Evolutionary conservation across 1,140 invertebrate species (phyloP), one percentile per base, ranked within the genome.

Genomic region (Daktulosphaira vitifoliae): DNA sequence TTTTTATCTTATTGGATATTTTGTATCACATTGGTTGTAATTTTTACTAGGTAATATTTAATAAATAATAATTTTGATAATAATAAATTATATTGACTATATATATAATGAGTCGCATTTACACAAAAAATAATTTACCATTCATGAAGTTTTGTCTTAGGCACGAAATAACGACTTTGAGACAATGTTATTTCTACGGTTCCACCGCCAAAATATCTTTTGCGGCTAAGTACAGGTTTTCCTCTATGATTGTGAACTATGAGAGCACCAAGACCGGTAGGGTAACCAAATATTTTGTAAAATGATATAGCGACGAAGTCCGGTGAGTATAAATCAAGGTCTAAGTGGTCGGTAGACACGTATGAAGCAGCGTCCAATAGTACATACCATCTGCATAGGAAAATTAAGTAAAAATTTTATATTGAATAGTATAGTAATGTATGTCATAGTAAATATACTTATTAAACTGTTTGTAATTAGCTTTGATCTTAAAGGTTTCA

Each of bases 231-330:
- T 49, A 96, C 76, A 20, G 82, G 72, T 70, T 80, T 26, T 3
- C 78, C 76, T 69, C 83, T 85, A 1, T 75, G 74, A 71, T 89
- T 88, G 70, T 80, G 83, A 0, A 97, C 84, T 50, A 98, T 71
- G 3, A 98, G 74, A 38, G 90, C 92, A 26, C 94, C 95, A 69
- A 89, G 74, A n/a, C 88, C 95, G 65, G 93, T 96, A 6, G 96
- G 95, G 77, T 88, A 96, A 3, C 96, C 96, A 80, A 98, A 97
- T 71, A 98, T 91, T 81, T 98, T 98, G 77, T 98, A 98, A 78
- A 98, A 98, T 1, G 95, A 98, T 5, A 98, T 38, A 52, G 83
- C 84, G 0, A 96, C 82, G 80, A 96, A 98, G 76, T 98, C 92
- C 18, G 92, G 88, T 68, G 86, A 82, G 44, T 77, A 78, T 13